Evolutionary conservation across 2,888 invertebrate genomes (phyloP).

Genomic region (Dryadula phaetusa): DNA sequence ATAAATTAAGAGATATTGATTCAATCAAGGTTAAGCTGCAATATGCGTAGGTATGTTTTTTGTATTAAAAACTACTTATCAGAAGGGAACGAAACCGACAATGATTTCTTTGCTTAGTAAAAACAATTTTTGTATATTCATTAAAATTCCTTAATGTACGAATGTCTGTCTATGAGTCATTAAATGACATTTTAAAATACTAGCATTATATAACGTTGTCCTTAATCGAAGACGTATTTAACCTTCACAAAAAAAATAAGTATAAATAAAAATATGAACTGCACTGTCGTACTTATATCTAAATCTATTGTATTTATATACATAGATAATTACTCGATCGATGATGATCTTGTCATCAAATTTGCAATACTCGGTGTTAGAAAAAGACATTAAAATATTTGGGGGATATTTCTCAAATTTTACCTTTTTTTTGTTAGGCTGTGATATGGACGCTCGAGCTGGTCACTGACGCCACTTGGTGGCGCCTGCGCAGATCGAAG

Average conservation of each 20-base stretch:
- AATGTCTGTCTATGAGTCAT: background rate
- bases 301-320: no score
- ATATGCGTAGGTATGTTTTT: background rate
- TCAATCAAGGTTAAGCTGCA: background rate
- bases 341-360: no score
- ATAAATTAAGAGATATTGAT: background rate
- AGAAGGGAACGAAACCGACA: background rate
- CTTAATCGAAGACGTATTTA: constrained; percentile 11
- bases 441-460: constrained; percentile 90
- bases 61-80: background rate
- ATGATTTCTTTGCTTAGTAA: background rate
- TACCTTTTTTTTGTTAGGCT: constrained; percentile 92
- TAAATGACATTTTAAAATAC: constrained; percentile 5
- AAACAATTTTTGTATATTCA: background rate
- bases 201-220: constrained; percentile 11
- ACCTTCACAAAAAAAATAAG: constrained; percentile 8
- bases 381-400: background rate
- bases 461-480: constrained; percentile 76
- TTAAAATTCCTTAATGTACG: background rate
- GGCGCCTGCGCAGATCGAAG: constrained; percentile 86
- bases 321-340: no score
- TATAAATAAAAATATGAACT: background rate
- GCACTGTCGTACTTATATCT: background rate
- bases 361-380: background rate
- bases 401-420: background rate